Conservation (phyloP, 2,113 vertebrate species). For the Pelodiscus sinensis region DNA sequence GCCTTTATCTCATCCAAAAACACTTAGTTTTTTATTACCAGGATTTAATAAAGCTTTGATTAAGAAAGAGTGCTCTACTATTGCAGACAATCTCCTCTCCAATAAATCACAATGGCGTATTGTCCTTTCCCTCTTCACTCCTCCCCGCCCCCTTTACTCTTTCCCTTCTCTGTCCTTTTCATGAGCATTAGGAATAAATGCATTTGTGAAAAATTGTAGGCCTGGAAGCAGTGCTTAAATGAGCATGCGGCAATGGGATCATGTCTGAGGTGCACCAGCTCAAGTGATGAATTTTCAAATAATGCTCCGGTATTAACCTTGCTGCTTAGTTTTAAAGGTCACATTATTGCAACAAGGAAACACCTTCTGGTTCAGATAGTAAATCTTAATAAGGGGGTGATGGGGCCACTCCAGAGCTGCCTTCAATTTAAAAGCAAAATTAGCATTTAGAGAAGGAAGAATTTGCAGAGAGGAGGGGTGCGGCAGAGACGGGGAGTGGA, state of each 20-base stretch:
- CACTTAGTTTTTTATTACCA: constrained; percentile 62
- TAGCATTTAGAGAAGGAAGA: background rate
- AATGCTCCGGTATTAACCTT: constrained; percentile 38
- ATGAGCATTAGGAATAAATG: constrained; percentile 26
- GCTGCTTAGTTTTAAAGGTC: constrained; percentile 56
- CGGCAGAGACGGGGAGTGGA: background rate
- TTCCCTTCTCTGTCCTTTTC: background rate
- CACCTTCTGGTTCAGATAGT: background rate
- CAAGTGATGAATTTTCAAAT: constrained; percentile 21
- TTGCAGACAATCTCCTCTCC: constrained; percentile 26
- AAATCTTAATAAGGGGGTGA: constrained; percentile 26
- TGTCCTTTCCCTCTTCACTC: background rate
- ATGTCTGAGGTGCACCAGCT: background rate
- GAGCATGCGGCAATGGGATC: background rate
- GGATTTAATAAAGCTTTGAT: constrained; percentile 68
- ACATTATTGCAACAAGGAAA: constrained; percentile 7
- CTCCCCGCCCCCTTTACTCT: background rate
- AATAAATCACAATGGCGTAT: constrained; percentile 27
- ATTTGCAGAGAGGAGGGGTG: background rate
- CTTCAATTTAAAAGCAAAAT: constrained; percentile 22
- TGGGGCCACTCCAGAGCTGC: background rate
- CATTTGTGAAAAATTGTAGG: constrained; percentile 22
- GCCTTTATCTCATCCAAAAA: constrained; percentile 24
- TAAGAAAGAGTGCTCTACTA: constrained; percentile 53
- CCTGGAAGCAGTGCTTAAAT: constrained; percentile 10